Evolutionary conservation across 2,113 vertebrate genomes (phyloP).

Genomic region (Pseudolaguvia tuberculata): DNA sequence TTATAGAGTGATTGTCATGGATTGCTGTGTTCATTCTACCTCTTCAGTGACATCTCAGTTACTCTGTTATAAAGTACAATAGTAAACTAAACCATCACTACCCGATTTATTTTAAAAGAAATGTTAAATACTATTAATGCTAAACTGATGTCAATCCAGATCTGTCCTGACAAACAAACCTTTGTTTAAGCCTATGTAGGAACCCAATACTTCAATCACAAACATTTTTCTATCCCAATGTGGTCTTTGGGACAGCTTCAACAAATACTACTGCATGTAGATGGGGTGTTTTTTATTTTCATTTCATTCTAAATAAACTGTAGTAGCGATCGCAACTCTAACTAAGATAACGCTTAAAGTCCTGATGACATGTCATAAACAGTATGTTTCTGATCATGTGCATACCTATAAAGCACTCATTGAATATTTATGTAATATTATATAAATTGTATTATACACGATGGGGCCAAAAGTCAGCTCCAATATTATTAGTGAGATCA

Average conservation of each 20-base stretch:
- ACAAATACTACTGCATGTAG: neutral
- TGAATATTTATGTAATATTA: neutral
- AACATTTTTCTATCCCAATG: neutral
- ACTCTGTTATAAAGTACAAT: constrained; percentile 51
- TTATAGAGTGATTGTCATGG: constrained; percentile 70
- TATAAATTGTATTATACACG: neutral
- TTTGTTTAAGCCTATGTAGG: no score
- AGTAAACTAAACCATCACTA: no score
- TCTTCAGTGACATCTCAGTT: constrained; percentile 54
- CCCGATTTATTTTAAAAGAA: no score
- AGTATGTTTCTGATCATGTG: neutral
- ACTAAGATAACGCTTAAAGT: neutral
- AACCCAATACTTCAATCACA: no score
- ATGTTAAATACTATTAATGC: constrained; percentile 32
- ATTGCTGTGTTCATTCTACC: constrained; percentile 68
- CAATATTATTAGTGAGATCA: no score
- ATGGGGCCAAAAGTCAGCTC: no score
- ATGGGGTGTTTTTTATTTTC: neutral
- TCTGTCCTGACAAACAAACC: neutral
- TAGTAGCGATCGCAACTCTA: neutral
- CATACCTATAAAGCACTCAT: neutral
- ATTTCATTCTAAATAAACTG: neutral
- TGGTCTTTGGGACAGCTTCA: neutral
- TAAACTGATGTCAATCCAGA: constrained; percentile 15
- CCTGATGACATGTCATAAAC: no score